Conservation (phyloP, 2,797 vertebrate species). For the Sardinella longiceps region DNA sequence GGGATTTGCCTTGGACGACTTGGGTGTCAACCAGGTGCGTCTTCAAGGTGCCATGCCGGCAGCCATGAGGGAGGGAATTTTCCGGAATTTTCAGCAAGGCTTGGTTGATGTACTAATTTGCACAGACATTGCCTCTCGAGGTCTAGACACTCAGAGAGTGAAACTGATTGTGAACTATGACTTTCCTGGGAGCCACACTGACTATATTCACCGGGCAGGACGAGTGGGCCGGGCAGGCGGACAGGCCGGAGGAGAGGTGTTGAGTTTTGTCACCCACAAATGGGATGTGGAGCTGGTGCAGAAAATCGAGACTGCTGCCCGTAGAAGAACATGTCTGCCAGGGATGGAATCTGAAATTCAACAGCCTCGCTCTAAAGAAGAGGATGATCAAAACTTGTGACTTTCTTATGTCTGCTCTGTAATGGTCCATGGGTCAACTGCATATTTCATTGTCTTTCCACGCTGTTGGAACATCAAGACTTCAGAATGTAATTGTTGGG, state of each 20-base stretch:
- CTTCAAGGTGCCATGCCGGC: slow-evolving; percentile 93
- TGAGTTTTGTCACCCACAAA: slow-evolving; percentile 87
- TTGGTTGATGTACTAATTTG: slow-evolving; percentile 79
- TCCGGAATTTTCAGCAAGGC: slow-evolving; percentile 84
- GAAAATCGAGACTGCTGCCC: slow-evolving; percentile 89
- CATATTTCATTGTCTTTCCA: neutral
- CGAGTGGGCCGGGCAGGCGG: slow-evolving; percentile 88
- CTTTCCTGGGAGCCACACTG: slow-evolving; percentile 84
- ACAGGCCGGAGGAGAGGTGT: slow-evolving; percentile 70
- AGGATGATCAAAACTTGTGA: slow-evolving; percentile 43
- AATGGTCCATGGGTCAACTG: neutral
- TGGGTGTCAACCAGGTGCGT: slow-evolving; percentile 81
- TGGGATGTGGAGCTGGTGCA: slow-evolving; percentile 95
- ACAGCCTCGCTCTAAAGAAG: slow-evolving; percentile 57
- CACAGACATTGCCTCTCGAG: slow-evolving; percentile 92
- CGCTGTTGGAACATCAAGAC: neutral
- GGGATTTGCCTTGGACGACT: slow-evolving; percentile 88
- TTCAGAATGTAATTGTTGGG: too few species aligned
- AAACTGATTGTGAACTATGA: slow-evolving; percentile 91
- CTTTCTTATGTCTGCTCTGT: neutral
- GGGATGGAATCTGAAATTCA: slow-evolving; percentile 78
- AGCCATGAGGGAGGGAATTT: slow-evolving; percentile 79
- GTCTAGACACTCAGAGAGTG: slow-evolving; percentile 87
- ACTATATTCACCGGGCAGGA: slow-evolving; percentile 92
- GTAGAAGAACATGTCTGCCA: slow-evolving; percentile 80